A percentile compares a stretch with the other conserved stretches of the same genome.
phyloP scores from a whole-genome alignment of 2,888 invertebrate species.

The Parapristionchus giblindavisi region DNA sequence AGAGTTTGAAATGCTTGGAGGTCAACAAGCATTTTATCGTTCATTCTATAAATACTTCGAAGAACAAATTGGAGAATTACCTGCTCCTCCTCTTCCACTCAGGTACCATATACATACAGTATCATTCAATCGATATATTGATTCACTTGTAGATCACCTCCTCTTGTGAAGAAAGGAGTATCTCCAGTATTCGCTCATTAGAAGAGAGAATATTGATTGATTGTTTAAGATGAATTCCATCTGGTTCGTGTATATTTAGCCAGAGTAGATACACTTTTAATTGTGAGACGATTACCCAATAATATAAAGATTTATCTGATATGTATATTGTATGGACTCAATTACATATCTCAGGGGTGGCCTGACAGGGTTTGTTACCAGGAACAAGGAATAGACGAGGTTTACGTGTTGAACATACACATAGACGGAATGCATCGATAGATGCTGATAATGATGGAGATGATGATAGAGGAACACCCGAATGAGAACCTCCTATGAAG shows the following conservation, averaged over 20 bases:
- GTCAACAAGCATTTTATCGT: conserved; percentile 55
- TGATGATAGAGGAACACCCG: conserved; percentile 57
- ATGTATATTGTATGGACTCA: background rate
- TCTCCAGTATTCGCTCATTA: conserved; percentile 23
- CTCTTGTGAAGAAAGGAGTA: conserved; percentile 38
- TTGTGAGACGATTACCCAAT: conserved; percentile 21
- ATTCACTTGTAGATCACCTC: conserved; percentile 41
- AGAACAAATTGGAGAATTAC: conserved; percentile 61
- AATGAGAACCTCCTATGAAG: conserved; percentile 47
- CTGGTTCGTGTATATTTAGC: conserved; percentile 25
- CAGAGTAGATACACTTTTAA: background rate
- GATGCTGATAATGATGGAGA: conserved; percentile 67
- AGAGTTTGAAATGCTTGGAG: conserved; percentile 69
- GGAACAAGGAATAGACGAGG: conserved; percentile 61
- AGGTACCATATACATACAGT: conserved; percentile 29
- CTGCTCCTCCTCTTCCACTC: conserved; percentile 62
- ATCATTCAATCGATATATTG: background rate
- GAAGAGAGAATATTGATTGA: background rate
- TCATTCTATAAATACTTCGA: conserved; percentile 64
- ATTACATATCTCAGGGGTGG: conserved; percentile 37
- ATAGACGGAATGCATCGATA: conserved; percentile 65
- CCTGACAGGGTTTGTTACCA: conserved; percentile 62
- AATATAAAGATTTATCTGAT: conserved; percentile 20
- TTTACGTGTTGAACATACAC: conserved; percentile 55
- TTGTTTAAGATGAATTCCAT: conserved; percentile 15